Conservation (phyloP, 2,113 vertebrate genomes). For the Heterochromis multidens region DNA sequence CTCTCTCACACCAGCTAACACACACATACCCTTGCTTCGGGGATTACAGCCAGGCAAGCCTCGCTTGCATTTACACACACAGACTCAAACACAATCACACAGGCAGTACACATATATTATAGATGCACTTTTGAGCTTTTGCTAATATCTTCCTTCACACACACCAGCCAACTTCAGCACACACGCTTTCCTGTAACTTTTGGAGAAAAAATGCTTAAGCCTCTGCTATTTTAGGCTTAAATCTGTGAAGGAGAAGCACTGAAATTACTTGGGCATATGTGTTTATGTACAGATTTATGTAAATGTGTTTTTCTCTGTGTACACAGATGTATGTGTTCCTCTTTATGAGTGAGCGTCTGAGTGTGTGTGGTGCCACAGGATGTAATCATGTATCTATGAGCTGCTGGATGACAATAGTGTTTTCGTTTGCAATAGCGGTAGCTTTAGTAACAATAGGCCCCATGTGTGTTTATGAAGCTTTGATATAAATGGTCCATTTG, state of each 20-base stretch:
- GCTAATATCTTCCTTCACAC: slow-evolving; percentile 41
- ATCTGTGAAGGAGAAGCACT: slow-evolving; percentile 2
- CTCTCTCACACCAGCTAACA: background rate
- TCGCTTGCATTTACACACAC: slow-evolving; percentile 24
- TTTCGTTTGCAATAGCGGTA: slow-evolving; percentile 4
- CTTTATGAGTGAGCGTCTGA: background rate
- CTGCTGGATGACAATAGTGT: slow-evolving; percentile 6
- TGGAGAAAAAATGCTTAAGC: background rate
- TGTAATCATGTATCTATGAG: slow-evolving; percentile 16
- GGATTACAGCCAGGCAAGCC: slow-evolving; percentile 30
- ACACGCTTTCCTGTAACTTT: slow-evolving; percentile 19
- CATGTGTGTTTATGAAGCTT: slow-evolving; percentile 49
- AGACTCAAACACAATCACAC: slow-evolving; percentile 17
- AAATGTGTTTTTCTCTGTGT: background rate
- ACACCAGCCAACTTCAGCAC: slow-evolving; percentile 16
- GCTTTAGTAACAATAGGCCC: slow-evolving; percentile 28
- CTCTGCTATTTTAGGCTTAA: slow-evolving; percentile 27
- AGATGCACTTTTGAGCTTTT: slow-evolving; percentile 38
- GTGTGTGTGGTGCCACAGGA: background rate
- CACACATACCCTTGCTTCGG: background rate
- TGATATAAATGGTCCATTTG: slow-evolving; percentile 66
- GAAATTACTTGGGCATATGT: background rate
- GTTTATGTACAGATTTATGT: slow-evolving; percentile 13
- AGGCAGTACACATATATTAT: slow-evolving; percentile 17
- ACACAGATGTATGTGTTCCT: background rate